Evolutionary conservation across 2,113 vertebrate species (phyloP).

Genomic region (Corvus moneduloides): DNA sequence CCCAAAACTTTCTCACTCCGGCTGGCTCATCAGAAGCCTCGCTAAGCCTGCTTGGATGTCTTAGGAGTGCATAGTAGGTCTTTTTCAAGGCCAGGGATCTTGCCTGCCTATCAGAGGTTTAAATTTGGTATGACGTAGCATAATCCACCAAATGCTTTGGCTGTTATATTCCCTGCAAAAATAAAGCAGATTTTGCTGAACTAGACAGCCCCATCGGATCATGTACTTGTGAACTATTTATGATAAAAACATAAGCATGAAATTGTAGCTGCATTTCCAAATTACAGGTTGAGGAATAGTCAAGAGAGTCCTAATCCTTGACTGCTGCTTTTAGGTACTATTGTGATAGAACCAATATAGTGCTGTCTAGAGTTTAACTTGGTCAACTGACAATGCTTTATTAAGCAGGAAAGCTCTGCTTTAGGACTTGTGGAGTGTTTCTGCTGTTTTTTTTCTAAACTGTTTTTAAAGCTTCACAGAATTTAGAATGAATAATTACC

Average conservation of each 20-base stretch:
- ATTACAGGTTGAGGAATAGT: neutral
- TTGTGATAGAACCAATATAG: neutral
- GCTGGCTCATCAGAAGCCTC: neutral
- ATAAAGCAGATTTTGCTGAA: slow-evolving; percentile 30
- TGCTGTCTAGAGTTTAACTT: neutral
- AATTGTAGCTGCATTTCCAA: neutral
- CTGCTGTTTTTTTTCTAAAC: neutral
- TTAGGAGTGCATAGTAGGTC: neutral
- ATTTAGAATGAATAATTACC: slow-evolving; percentile 9
- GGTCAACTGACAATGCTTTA: neutral
- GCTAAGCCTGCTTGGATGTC: neutral
- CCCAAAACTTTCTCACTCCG: neutral
- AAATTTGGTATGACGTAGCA: slow-evolving; percentile 14
- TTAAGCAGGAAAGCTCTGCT: neutral
- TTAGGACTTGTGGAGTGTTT: neutral
- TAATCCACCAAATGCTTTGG: slow-evolving; percentile 42
- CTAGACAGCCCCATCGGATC: neutral
- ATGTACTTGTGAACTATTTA: neutral
- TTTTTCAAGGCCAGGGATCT: slow-evolving; percentile 21
- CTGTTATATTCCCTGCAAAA: slow-evolving; percentile 6
- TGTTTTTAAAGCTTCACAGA: neutral
- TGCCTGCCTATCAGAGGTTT: slow-evolving; percentile 7
- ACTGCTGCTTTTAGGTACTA: neutral
- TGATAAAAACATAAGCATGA: neutral
- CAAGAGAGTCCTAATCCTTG: neutral